These are phyloP conservation scores for Dicrurus megarhynchus DNA, from an alignment of 2,113 vertebrate species.

Conservation along the genomic window DNA sequence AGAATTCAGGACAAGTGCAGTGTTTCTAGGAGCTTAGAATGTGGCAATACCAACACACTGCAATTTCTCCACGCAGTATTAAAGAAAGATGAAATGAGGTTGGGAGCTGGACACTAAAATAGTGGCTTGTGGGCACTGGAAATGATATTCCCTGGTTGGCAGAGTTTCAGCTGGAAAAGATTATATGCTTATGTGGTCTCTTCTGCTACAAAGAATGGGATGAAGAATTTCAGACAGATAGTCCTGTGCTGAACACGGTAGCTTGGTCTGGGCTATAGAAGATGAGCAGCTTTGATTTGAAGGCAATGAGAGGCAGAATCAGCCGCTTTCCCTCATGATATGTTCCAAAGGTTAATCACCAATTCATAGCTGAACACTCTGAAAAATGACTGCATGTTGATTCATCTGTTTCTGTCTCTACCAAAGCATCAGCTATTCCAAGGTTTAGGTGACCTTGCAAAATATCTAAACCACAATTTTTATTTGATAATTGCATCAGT, in stretches of 20 bases:
- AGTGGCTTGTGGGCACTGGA: not conserved
- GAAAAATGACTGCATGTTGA: slow-evolving; percentile 28
- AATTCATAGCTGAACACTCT: slow-evolving; percentile 37
- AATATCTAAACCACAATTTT: slow-evolving; percentile 27
- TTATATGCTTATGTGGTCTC: not conserved
- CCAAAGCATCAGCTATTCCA: not conserved
- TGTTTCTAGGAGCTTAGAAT: not conserved
- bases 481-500: slow-evolving; percentile 21
- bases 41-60: not conserved
- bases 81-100: not conserved
- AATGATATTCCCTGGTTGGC: not conserved
- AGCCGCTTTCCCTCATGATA: not conserved
- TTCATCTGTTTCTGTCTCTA: slow-evolving; percentile 16
- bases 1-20: not conserved
- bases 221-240: not conserved
- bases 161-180: not conserved
- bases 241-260: not conserved
- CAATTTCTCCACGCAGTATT: not conserved
- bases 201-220: not conserved
- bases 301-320: slow-evolving; percentile 10
- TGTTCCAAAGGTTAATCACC: slow-evolving; percentile 53
- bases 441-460: slow-evolving; percentile 10
- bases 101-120: not conserved
- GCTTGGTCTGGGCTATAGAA: not conserved
- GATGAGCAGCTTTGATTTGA: not conserved